These are phyloP conservation scores for Saguinus midas DNA, from an alignment of 2,113 vertebrate species.

Conservation along the genomic window DNA sequence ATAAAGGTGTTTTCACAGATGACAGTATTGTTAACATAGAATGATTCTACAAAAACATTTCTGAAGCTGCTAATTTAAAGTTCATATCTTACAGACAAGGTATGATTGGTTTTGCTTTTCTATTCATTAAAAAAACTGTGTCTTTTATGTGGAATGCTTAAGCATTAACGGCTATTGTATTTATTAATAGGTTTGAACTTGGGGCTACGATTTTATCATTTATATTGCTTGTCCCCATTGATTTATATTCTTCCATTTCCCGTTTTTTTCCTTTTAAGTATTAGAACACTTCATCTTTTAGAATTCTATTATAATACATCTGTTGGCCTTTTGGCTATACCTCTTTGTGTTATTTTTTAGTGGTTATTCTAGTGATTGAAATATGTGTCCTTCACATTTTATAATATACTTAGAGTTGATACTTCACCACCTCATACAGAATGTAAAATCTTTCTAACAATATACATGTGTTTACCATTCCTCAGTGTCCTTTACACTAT, in stretches of 20 bases:
- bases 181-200: background rate
- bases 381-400: background rate
- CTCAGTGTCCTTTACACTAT: background rate
- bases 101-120: background rate
- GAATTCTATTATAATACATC: background rate
- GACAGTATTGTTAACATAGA: background rate
- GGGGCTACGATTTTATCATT: background rate
- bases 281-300: background rate
- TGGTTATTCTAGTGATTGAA: background rate
- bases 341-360: background rate
- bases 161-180: background rate
- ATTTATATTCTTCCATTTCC: background rate
- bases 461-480: background rate
- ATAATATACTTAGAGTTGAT: background rate
- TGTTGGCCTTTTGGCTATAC: background rate
- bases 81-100: background rate
- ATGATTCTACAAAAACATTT: background rate
- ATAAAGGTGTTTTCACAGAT: background rate
- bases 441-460: background rate
- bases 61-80: background rate
- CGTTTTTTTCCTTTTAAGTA: background rate
- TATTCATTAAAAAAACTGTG: background rate
- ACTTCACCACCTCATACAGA: background rate
- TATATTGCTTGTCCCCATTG: background rate
- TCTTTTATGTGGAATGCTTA: background rate